Evolutionary conservation across 2,113 vertebrate species (phyloP), one percentile per base, ranked within the genome.

Genomic region (Opisthocomus hoazin): DNA sequence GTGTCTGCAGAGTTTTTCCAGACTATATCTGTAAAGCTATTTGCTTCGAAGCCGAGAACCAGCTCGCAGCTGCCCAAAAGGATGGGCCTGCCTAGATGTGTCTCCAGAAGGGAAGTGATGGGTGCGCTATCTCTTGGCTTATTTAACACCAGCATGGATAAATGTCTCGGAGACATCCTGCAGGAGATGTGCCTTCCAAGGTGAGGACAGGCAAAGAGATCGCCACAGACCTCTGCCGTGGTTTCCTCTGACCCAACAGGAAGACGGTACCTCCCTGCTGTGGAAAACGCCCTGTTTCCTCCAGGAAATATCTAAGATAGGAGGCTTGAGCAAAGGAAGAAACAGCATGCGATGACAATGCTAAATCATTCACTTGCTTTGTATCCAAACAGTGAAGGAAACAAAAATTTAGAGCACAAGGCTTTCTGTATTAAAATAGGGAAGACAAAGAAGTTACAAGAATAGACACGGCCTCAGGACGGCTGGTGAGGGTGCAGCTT

Each of bases 181-280:
- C 13, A 60, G 92, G 70, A 76, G 74, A 87, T 46, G n/a, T 37
- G 61, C 77, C 69, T 82, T 41, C 86, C 87, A 64, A 84, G 53
- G 71, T 6, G 34, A 87, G 37, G 76, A 61, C 92, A 53, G 69
- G 77, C 73, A 78, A 65, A 78, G 81, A 54, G 65, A 96, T 53
- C 3, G 1, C 36, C 65, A 69, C 5, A 9, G 57, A 75, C 20
- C 75, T 82, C 77, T 91, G 73, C 68, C 3, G 9, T 64, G 17
- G 60, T 43, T 86, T 90, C 76, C 93, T 87, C 12, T n/a, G 84
- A 93, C 36, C 78, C 84, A 82, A 65, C 84, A 96, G 94, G 96
- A 96, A 96, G 95, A 43, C 4, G 9, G 87, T 34, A 68, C 92
- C 96, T 94, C 94, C 90, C 95, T 84, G 89, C 54, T 29, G 63